Conservation (phyloP, 2,888 invertebrate genomes). For the Hesperia comma region DNA sequence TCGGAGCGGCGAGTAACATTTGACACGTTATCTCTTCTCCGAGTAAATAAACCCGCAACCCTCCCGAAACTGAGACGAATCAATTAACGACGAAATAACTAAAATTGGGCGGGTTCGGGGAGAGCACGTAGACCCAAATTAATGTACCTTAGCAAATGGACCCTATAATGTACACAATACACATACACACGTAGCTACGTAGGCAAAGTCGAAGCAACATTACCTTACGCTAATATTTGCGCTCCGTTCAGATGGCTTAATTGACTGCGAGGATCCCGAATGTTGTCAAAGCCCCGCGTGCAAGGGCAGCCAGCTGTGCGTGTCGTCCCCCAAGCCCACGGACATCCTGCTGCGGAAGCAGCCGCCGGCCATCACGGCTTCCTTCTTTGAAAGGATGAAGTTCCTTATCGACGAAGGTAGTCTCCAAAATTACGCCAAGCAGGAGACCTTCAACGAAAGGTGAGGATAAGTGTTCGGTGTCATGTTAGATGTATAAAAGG, state of each 20-base stretch:
- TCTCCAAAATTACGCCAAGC: conserved; percentile 98
- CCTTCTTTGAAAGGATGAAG: conserved; percentile 99
- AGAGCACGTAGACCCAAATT: conserved; percentile 31
- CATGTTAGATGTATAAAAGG: conserved; percentile 54
- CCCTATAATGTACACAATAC: neutral
- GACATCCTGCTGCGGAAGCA: conserved; percentile 97
- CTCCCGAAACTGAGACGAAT: conserved; percentile 33
- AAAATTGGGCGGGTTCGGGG: conserved; percentile 25
- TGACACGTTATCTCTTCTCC: conserved; percentile 34
- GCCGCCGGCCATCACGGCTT: conserved; percentile 97
- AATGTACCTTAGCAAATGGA: conserved; percentile 17
- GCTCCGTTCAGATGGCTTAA: conserved; percentile 91
- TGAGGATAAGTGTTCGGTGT: conserved; percentile 83
- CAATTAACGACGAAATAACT: conserved; percentile 34
- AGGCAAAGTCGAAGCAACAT: neutral
- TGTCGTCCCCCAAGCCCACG: conserved; percentile 97
- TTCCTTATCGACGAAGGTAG: conserved; percentile 99
- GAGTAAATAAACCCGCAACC: conserved; percentile 31
- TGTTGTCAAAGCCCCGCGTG: conserved; percentile 95
- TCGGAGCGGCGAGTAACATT: conserved; percentile 24
- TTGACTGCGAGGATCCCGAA: conserved; percentile 99
- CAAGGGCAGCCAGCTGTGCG: conserved; percentile 94
- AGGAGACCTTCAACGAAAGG: conserved; percentile 99
- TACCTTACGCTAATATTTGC: conserved; percentile 37
- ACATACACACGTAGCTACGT: conserved; percentile 1